phyloP scores from a whole-genome alignment of 2,113 vertebrate species.

The Nansenia antarctica region DNA sequence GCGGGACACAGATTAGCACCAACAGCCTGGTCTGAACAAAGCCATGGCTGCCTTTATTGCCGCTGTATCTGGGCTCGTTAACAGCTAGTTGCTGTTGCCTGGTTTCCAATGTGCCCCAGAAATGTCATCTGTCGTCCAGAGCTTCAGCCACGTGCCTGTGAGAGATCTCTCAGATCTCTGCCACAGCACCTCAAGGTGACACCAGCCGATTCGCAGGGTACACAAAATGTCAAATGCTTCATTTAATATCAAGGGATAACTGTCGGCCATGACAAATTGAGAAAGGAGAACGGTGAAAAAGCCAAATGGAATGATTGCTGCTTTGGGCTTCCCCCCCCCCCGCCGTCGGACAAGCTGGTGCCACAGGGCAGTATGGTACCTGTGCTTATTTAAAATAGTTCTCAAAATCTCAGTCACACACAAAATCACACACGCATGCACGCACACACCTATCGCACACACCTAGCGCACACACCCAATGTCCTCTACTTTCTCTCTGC shows the following conservation, averaged over 20 bases:
- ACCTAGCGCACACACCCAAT: background rate
- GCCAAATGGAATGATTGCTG: slow-evolving; percentile 47
- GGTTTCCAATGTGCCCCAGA: slow-evolving; percentile 57
- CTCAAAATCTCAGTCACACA: background rate
- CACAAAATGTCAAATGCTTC: slow-evolving; percentile 62
- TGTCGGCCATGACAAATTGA: slow-evolving; percentile 62
- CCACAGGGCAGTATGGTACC: slow-evolving; percentile 40
- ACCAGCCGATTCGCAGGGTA: slow-evolving; percentile 34
- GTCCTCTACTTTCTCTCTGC: background rate
- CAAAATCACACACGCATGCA: background rate
- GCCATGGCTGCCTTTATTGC: slow-evolving; percentile 36
- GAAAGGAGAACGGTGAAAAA: slow-evolving; percentile 23
- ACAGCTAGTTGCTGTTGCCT: slow-evolving; percentile 25
- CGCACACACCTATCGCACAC: background rate
- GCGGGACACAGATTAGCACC: slow-evolving; percentile 46
- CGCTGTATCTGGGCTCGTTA: slow-evolving; percentile 36
- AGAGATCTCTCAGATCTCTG: slow-evolving; percentile 34
- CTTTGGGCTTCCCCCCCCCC: slow-evolving; percentile 50
- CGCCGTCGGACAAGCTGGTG: slow-evolving; percentile 49
- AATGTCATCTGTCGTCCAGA: slow-evolving; percentile 50
- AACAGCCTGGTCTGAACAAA: slow-evolving; percentile 52
- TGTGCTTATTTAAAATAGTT: slow-evolving; percentile 49
- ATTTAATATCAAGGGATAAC: slow-evolving; percentile 65
- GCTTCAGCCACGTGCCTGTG: slow-evolving; percentile 27
- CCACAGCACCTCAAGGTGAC: slow-evolving; percentile 58